phyloP scores from a whole-genome alignment of 2,113 vertebrate species.

The Dasyornis broadbenti region DNA sequence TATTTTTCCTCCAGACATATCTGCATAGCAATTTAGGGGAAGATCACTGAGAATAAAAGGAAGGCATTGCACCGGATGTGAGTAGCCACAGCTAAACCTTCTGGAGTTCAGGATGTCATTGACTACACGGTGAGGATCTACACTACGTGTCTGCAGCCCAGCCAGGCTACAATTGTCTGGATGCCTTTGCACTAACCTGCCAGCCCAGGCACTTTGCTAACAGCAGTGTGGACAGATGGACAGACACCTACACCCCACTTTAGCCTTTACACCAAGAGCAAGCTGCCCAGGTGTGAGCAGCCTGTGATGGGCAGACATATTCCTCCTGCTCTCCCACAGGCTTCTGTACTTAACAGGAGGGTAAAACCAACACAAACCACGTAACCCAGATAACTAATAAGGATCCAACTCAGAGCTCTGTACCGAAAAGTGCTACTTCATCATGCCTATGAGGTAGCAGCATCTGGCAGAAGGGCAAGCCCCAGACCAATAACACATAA shows the following conservation, averaged over 20 bases:
- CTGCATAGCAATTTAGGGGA: not conserved
- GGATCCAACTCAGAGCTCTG: not conserved
- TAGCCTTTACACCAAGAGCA: not conserved
- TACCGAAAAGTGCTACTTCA: accelerated
- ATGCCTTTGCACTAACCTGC: not conserved
- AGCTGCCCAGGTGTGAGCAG: not conserved
- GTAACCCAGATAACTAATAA: not conserved
- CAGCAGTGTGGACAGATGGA: not conserved
- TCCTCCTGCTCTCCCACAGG: not conserved
- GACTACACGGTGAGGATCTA: not conserved
- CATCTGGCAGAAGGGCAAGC: accelerated
- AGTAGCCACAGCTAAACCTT: not conserved
- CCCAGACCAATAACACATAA: not conserved
- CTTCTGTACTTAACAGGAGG: not conserved
- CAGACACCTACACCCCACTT: accelerated
- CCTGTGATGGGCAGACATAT: not conserved
- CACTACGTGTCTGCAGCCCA: not conserved
- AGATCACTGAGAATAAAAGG: not conserved
- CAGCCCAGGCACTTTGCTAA: not conserved
- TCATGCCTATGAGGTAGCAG: accelerated
- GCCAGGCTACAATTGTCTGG: not conserved
- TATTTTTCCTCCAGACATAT: not conserved
- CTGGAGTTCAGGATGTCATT: not conserved
- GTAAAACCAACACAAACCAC: not conserved
- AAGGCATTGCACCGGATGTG: not conserved